These are phyloP conservation scores for Lethenteron reissneri DNA, from an alignment of 2,113 vertebrate genomes.

Conservation along the genomic window DNA sequence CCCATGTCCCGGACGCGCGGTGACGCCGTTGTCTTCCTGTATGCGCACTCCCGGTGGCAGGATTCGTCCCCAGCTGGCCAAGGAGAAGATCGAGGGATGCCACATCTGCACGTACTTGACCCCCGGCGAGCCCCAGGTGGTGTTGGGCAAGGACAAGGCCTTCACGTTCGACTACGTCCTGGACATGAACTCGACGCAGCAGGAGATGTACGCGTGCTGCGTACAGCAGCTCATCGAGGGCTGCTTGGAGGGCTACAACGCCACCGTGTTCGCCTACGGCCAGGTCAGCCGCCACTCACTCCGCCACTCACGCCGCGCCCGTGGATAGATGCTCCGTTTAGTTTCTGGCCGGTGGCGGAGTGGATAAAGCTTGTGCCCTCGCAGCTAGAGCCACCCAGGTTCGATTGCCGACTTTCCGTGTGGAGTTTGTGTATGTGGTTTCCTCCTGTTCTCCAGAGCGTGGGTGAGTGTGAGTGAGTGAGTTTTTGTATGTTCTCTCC, in stretches of 20 bases:
- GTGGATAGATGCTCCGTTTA: too few relatives aligned
- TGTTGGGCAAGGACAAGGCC: constrained; percentile 89
- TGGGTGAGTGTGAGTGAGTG: too few relatives aligned
- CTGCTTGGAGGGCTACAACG: constrained; percentile 90
- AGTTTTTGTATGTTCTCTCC: too few relatives aligned
- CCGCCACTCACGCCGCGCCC: too few relatives aligned
- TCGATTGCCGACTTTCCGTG: too few relatives aligned
- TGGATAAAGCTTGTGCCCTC: too few relatives aligned
- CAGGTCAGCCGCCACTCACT: constrained; percentile 27
- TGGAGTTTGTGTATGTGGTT: too few relatives aligned
- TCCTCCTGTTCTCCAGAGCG: too few relatives aligned
- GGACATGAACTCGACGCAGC: constrained; percentile 66
- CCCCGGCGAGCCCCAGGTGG: constrained; percentile 72
- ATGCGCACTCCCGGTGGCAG: constrained; percentile 18
- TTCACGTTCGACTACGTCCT: constrained; percentile 89
- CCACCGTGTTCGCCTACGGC: constrained; percentile 88
- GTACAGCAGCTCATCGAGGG: constrained; percentile 82
- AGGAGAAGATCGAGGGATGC: constrained; percentile 90
- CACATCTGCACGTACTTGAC: constrained; percentile 88
- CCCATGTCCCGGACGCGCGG: too few relatives aligned
- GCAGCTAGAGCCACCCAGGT: too few relatives aligned
- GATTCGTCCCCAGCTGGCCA: constrained; percentile 82
- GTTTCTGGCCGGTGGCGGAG: too few relatives aligned
- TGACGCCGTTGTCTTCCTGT: too few relatives aligned
- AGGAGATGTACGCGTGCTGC: constrained; percentile 51